A percentile compares a stretch with the other conserved stretches of the same genome.
phyloP scores from a whole-genome alignment of 2,113 vertebrate species.

The Silurus asotus region DNA sequence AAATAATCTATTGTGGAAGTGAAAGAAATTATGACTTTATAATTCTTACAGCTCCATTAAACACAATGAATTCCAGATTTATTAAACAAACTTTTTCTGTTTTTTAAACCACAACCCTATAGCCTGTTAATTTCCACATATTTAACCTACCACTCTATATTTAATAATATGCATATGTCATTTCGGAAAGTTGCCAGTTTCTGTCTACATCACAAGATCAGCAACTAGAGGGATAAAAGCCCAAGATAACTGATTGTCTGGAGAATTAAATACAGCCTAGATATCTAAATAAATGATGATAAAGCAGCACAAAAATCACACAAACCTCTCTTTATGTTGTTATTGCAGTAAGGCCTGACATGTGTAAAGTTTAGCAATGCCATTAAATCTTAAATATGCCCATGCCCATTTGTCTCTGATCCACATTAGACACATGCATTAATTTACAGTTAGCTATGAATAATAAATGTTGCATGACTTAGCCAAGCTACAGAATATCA shows the following conservation, averaged over 20 bases:
- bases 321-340: background rate
- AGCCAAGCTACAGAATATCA: background rate
- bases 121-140: constrained; percentile 27
- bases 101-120: constrained; percentile 39
- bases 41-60: background rate
- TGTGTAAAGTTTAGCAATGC: background rate
- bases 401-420: background rate
- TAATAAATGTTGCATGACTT: background rate
- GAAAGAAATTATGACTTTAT: background rate
- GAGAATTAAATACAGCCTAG: constrained; percentile 1
- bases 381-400: constrained; percentile 7
- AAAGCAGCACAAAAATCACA: constrained; percentile 9
- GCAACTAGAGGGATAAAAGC: background rate
- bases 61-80: background rate
- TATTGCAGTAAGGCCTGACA: background rate
- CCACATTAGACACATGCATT: background rate
- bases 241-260: constrained; percentile 16
- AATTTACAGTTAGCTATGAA: constrained; percentile 15
- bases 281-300: constrained; percentile 25
- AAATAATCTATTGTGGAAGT: background rate
- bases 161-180: constrained; percentile 6
- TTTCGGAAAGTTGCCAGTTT: background rate
- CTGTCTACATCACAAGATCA: constrained; percentile 13
- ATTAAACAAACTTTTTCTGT: background rate
- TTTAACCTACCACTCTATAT: background rate